phyloP scores from a whole-genome alignment of 1,140 invertebrate genomes.

The Monochamus saltuarius region DNA sequence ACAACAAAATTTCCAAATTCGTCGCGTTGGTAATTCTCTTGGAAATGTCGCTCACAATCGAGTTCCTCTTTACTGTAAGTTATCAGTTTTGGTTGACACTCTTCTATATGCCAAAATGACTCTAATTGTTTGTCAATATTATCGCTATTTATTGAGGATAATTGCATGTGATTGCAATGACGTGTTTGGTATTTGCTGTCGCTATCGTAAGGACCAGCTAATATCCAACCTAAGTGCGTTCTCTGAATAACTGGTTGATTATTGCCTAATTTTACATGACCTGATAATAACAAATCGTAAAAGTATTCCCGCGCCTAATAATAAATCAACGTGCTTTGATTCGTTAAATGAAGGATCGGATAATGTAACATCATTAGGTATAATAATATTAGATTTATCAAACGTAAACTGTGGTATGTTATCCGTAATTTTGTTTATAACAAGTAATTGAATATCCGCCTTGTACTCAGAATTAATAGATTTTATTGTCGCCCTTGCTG shows the following conservation, averaged over 20 bases:
- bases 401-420: constrained; percentile 1
- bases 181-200: neutral
- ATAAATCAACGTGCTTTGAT: constrained; percentile 16
- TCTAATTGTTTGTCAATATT: neutral
- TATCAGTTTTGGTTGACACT: neutral
- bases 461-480: neutral
- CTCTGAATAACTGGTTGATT: constrained; percentile 20
- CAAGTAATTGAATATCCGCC: constrained; percentile 3
- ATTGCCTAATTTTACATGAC: constrained; percentile 17
- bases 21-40: neutral
- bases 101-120: constrained; percentile 17
- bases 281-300: constrained; percentile 19
- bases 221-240: constrained; percentile 21
- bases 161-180: neutral
- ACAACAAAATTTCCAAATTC: constrained; percentile 16
- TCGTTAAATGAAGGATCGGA: constrained; percentile 7
- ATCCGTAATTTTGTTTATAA: constrained; percentile 12
- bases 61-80: constrained; percentile 5
- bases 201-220: constrained; percentile 4
- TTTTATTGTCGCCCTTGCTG: neutral
- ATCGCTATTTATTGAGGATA: neutral
- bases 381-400: constrained; percentile 1
- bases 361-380: constrained; percentile 4
- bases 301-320: constrained; percentile 23
- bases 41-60: constrained; percentile 13